Evolutionary conservation across 2,888 invertebrate species (phyloP).

Genomic region (Azorinus chamasolen): DNA sequence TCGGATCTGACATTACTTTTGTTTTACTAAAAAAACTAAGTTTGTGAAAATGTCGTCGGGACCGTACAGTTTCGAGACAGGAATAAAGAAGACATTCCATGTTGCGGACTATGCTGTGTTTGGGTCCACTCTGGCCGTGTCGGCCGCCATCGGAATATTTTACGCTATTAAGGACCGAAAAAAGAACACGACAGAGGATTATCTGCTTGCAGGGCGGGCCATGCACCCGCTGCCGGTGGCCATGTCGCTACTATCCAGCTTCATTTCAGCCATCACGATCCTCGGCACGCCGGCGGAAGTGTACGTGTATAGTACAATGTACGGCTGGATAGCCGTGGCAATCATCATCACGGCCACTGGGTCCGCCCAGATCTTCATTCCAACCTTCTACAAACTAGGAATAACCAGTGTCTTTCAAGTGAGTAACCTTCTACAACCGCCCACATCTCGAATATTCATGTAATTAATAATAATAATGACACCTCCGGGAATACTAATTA

Average conservation of each 20-base stretch:
- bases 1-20: too few relatives aligned
- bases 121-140: constrained; percentile 68
- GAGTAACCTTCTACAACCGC: too few relatives aligned
- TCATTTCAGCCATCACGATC: constrained; percentile 83
- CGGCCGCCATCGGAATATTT: constrained; percentile 77
- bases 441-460: too few relatives aligned
- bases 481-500: too few relatives aligned
- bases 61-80: constrained; percentile 61
- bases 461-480: too few relatives aligned
- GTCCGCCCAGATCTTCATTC: constrained; percentile 73
- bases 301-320: constrained; percentile 80
- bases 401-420: constrained; percentile 77
- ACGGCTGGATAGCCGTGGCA: constrained; percentile 72
- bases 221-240: constrained; percentile 80
- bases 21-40: too few relatives aligned
- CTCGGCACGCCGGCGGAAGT: constrained; percentile 82
- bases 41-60: constrained; percentile 37
- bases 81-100: constrained; percentile 57
- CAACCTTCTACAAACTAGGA: constrained; percentile 73
- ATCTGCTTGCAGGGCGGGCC: constrained; percentile 77
- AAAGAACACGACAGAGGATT: constrained; percentile 73
- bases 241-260: constrained; percentile 82
- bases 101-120: constrained; percentile 78
- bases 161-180: constrained; percentile 76
- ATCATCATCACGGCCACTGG: constrained; percentile 77